These are phyloP conservation scores for Stomatorhinus walkeri DNA, from an alignment of 2,797 vertebrate genomes.

Conservation along the genomic window DNA sequence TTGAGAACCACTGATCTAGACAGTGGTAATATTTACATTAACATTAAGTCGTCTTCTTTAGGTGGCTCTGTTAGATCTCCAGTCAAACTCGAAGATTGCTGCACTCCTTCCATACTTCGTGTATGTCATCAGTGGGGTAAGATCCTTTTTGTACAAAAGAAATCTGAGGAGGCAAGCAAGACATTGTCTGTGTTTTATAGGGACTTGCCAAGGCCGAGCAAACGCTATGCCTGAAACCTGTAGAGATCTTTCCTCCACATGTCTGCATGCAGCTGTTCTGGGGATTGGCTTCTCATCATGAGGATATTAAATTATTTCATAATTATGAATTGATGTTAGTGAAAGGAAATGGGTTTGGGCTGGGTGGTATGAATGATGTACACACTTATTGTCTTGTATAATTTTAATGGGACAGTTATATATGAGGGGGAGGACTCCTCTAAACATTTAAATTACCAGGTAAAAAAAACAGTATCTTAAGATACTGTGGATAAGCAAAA, in stretches of 20 bases:
- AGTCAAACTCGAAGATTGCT: conserved; percentile 88
- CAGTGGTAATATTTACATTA: background rate
- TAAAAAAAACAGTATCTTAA: background rate
- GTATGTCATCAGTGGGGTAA: conserved; percentile 87
- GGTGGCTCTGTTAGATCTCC: conserved; percentile 83
- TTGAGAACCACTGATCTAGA: background rate
- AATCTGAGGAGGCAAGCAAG: background rate
- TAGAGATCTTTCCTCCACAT: background rate
- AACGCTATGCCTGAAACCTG: background rate
- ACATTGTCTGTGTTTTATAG: background rate
- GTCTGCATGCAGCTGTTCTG: background rate
- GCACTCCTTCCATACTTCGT: conserved; percentile 91
- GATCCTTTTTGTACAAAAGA: conserved; percentile 30
- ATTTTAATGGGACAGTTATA: background rate
- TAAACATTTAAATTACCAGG: background rate
- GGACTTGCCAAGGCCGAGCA: background rate
- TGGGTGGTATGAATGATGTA: background rate
- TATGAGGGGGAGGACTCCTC: background rate
- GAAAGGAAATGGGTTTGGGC: background rate
- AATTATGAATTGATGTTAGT: background rate
- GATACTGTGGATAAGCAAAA: background rate
- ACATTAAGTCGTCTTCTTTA: conserved; percentile 33
- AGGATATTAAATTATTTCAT: background rate
- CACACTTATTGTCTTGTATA: background rate
- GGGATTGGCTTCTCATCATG: background rate